Conservation (phyloP, 2,113 vertebrate genomes). For the Oxygymnocypris stewartii region DNA sequence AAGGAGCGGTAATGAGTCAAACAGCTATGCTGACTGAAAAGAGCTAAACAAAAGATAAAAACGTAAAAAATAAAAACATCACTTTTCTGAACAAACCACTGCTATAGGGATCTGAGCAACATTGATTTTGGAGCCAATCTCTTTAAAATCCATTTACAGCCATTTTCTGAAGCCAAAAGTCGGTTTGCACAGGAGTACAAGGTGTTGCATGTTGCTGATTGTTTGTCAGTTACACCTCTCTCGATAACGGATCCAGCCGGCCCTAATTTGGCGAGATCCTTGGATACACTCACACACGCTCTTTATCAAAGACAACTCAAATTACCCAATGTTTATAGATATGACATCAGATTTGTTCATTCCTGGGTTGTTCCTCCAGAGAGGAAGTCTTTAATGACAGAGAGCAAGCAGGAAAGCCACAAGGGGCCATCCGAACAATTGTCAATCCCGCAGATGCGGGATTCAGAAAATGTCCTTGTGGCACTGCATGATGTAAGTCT, state of each 20-base stretch:
- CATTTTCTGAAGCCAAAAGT: background rate
- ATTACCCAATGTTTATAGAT: conserved; percentile 42
- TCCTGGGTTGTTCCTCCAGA: conserved; percentile 16
- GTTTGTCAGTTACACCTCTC: background rate
- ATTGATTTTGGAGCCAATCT: background rate
- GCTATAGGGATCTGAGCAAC: background rate
- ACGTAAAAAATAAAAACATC: too few relatives aligned
- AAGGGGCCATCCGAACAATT: conserved; percentile 41
- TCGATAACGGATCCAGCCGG: background rate
- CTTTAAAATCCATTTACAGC: background rate
- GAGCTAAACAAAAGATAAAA: background rate
- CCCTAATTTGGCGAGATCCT: conserved; percentile 13
- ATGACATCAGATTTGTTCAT: conserved; percentile 51
- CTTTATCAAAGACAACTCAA: conserved; percentile 41
- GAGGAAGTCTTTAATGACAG: conserved; percentile 53
- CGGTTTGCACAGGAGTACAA: conserved; percentile 31
- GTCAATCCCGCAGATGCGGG: conserved; percentile 38
- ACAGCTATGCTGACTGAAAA: background rate
- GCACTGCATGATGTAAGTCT: conserved; percentile 51
- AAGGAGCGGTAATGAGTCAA: background rate
- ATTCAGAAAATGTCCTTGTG: conserved; percentile 21
- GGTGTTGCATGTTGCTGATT: conserved; percentile 44
- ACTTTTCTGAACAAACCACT: background rate
- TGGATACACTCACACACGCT: background rate
- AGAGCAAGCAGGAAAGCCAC: conserved; percentile 30